Base-by-base conservation (phyloP, 1,140 invertebrate genomes). In the Drosophila paulistorum region DNA sequence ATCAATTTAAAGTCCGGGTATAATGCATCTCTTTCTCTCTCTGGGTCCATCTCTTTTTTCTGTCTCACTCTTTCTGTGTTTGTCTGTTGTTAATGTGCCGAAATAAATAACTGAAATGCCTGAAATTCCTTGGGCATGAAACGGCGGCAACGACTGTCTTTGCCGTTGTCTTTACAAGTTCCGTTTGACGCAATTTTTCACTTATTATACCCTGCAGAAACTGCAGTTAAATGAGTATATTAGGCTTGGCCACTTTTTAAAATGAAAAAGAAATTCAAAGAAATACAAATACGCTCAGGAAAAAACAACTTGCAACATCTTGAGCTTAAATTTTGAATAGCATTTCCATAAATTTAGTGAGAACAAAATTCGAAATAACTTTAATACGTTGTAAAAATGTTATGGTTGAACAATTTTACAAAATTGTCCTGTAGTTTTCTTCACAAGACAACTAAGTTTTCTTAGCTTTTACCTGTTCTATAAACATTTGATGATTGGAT, bases 61-160 rank as follows among this genome's bases (percentile, higher is more conserved):
- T 60, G 54, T 42, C 51, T 73, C 66, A 42, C 69, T 51, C 59
- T 59, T 65, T 67, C 37, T 59, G 57, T 64, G 55, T 63, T 51
- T 64, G 48, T 51, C 65, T 63, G 80, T 72, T 81, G 83, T 82
- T 87, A 86, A 82, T 87, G 75, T 83, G 72, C 83, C 83, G 79
- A 83, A 87, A 86, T 87, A 86, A 86, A 86, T 87, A 83, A 80
- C 83, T 86, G 68, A 71, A 82, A 86, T 86, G 67, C 62, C 84
- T 89, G 65, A 63, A 73, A 87, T 87, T 87, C 83, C 76, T 60
- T 10, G 35, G 71, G 76, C 83, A 69, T 86, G 78, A 81, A 65
- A 66, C 75, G 51, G 17, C 45, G 45, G 45, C 45, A 48, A 48
- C 45, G 73, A 58, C 59, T 37, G 26, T 42, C 72, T 66, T 67